Evolutionary conservation across 2,113 vertebrate species (phyloP).

Genomic region (Condylura cristata): DNA sequence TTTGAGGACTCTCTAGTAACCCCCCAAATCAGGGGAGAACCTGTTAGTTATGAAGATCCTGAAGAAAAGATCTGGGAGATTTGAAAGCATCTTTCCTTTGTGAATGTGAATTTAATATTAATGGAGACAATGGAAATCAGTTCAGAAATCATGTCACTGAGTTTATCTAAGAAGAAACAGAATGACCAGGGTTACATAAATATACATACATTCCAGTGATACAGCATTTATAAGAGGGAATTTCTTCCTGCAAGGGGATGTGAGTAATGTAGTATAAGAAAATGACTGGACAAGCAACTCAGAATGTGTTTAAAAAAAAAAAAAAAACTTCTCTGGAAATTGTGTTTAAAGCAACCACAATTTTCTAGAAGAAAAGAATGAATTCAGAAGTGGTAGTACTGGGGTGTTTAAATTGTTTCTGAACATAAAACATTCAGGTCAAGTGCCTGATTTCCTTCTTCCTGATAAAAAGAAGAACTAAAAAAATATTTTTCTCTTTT

Average conservation of each 20-base stretch:
- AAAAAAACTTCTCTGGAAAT: slow-evolving; percentile 68
- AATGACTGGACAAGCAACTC: slow-evolving; percentile 69
- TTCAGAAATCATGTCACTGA: slow-evolving; percentile 61
- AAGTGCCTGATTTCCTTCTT: slow-evolving; percentile 49
- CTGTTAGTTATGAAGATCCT: slow-evolving; percentile 52
- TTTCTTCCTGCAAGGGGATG: slow-evolving; percentile 73
- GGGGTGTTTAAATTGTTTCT: not conserved
- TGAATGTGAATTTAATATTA: slow-evolving; percentile 71
- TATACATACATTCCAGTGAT: slow-evolving; percentile 72
- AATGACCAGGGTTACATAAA: slow-evolving; percentile 75
- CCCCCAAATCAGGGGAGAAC: not conserved
- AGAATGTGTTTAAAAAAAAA: slow-evolving; percentile 52
- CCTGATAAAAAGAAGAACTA: not conserved
- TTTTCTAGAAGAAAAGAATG: slow-evolving; percentile 40
- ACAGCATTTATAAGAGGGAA: slow-evolving; percentile 74
- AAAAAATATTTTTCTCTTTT: not conserved
- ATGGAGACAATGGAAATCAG: slow-evolving; percentile 37
- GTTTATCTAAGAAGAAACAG: slow-evolving; percentile 69
- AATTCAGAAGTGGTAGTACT: slow-evolving; percentile 34
- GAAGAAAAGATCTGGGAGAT: slow-evolving; percentile 31
- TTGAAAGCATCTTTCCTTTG: slow-evolving; percentile 45
- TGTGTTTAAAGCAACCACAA: slow-evolving; percentile 47
- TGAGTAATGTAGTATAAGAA: slow-evolving; percentile 75
- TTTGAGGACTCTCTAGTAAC: not conserved
- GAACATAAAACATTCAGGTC: slow-evolving; percentile 41